Evolutionary conservation across 2,113 vertebrate genomes (phyloP), one percentile per base, ranked within the genome.

Genomic region (Uropsilus gracilis): DNA sequence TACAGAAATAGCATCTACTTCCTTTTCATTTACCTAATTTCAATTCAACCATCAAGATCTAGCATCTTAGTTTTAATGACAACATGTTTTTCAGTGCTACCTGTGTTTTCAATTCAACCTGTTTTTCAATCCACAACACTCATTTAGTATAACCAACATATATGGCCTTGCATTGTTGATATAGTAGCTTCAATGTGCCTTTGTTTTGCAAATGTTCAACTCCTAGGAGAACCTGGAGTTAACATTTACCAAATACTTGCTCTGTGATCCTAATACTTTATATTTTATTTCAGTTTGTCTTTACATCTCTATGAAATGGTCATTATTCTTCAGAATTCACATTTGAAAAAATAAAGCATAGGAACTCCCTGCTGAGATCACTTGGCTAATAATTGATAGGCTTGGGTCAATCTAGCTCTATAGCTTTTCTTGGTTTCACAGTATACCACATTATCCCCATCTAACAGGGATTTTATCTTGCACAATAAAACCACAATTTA

Each of bases 141-240:
- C 50, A 78, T 71, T 85, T 55, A n/a, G 17, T 50, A 73, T 4
- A 82, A n/a, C n/a, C 44, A 6, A 55, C 28, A 20, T 28, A 24
- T 64, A 3, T 64, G 46, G 3, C 20, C 63, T 64, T 89, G n/a
- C 5, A 26, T 50, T 78, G 12, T 34, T 90, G 46, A 37, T 39
- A 57, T 91, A 63, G 75, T 86, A 63, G 55, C 57, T 82, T 80
- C 16, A 59, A 34, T 92, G 64, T 57, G 39, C 68, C 3, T 80
- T 84, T 94, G 44, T 20, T 89, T 89, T 92, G 37, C 48, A 90
- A 68, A 92, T 12, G 66, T 77, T 4, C 69, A 89, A 80, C 8
- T 84, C 37, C 53, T 6, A n/a, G 44, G 75, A 34, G 12, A 12
- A 57, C 92, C 89, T 46, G 0, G 53, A 86, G n/a, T 44, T 66